phyloP scores from a whole-genome alignment of 2,888 invertebrate genomes.

The Margaritifera margaritifera region DNA sequence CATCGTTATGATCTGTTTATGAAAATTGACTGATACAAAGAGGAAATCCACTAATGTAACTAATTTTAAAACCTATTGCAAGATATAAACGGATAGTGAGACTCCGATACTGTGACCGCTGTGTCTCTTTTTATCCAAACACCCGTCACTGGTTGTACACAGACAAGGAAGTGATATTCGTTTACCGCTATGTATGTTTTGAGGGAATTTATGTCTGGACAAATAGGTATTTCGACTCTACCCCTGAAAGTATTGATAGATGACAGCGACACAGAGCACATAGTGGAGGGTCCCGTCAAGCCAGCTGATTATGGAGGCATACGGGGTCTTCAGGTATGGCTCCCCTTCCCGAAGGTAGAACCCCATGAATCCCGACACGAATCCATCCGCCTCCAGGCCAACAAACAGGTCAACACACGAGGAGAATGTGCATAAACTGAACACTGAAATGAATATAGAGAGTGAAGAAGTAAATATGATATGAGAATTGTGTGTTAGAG shows the following conservation, averaged over 20 bases:
- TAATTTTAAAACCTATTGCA: no score
- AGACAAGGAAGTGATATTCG: no score
- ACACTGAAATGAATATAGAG: slow-evolving; percentile 39
- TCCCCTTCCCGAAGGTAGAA: slow-evolving; percentile 64
- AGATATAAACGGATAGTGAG: no score
- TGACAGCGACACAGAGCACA: slow-evolving; percentile 2
- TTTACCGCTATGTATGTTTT: no score
- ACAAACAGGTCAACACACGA: slow-evolving; percentile 61
- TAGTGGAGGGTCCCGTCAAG: slow-evolving; percentile 67
- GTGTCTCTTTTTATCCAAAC: no score
- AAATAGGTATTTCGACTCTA: not conserved
- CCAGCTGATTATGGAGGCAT: slow-evolving; percentile 62
- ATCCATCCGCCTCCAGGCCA: slow-evolving; percentile 60
- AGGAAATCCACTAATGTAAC: no score
- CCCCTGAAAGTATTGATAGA: not conserved
- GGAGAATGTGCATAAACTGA: slow-evolving; percentile 55
- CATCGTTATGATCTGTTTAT: no score
- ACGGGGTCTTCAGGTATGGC: slow-evolving; percentile 60
- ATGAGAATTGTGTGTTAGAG: not conserved
- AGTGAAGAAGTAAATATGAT: not conserved
- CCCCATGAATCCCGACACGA: slow-evolving; percentile 56
- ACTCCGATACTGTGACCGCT: no score
- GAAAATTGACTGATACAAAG: no score
- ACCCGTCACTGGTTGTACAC: no score
- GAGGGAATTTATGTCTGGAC: no score